Evolutionary conservation across 2,113 vertebrate genomes (phyloP), one percentile per base, ranked within the genome.

Genomic region (Sphyrna mokarran): DNA sequence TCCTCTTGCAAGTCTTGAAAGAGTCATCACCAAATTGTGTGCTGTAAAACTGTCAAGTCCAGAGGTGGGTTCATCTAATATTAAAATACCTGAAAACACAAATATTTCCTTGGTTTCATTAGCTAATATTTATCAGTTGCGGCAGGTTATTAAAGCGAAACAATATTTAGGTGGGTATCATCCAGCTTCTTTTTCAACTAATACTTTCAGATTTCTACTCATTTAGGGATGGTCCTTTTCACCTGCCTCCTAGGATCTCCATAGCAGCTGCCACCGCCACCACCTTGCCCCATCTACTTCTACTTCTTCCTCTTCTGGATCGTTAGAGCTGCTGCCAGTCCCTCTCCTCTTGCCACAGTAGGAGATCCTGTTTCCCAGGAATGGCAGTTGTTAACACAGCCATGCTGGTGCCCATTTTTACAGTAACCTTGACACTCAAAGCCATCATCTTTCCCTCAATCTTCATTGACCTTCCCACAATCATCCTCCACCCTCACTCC

Each of bases 41-140:
- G 99, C 98, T 0, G 98, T 99, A 97, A 99, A 99, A 96, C 99
- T 99, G 97, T 99, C 99, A n/a, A 99, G 97, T 94, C 99, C 99
- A 11, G 99, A 99, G 0, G 99, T 99, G 94, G 99, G 99, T 96
- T 99, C 99, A 72, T 99, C 99, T 96, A 99, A 97, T 95, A 99
- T 98, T 89, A 99, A 97, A 96, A 99, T 99, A 85, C 99, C 99
- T 99, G 97, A 70, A 95, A 94, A 83, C 33, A 93, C 10, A 72
- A 70, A 95, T 29, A 54, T 66, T 37, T 83, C 37, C 37, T 40
- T 83, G 1, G 14, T 83, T 83, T 83, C 78, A 83, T 37, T 26
- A 9, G 9, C 9, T 76, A 10, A 76, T 76, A 76, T 76, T 76
- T 11, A 33, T 33, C 72, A 40, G 20, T 83, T 40, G 18, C 22